phyloP scores from a whole-genome alignment of 92 coral and sea anemone species.

The Palythoa grandis region DNA sequence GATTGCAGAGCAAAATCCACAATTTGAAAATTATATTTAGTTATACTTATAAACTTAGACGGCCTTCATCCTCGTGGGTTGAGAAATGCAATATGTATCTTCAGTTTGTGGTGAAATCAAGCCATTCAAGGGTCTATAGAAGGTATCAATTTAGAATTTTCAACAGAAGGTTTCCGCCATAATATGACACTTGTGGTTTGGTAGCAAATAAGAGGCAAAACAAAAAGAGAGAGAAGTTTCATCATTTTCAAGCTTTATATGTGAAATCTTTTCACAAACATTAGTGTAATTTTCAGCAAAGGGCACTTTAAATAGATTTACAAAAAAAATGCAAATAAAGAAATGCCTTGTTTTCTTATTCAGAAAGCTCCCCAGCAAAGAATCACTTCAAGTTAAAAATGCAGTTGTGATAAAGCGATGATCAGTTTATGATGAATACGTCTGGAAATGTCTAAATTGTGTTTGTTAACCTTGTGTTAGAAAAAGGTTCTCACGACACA shows the following conservation, averaged over 20 bases:
- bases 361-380: background rate
- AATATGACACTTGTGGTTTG: background rate
- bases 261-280: background rate
- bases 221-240: background rate
- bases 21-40: background rate
- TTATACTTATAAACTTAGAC: background rate
- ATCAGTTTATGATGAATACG: slow-evolving; percentile 3
- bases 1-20: background rate
- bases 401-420: background rate
- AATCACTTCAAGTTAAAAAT: background rate
- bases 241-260: too few species aligned
- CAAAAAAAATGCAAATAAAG: background rate
- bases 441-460: slow-evolving; percentile 26
- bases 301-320: too few species aligned
- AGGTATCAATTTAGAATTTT: slow-evolving; percentile 7
- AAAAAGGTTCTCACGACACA: background rate
- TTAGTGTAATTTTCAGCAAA: background rate
- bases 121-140: too few species aligned
- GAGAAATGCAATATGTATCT: background rate
- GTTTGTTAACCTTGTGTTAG: background rate
- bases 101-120: background rate
- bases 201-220: background rate
- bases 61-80: background rate
- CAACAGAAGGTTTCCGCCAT: slow-evolving; percentile 33
- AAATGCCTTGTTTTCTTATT: background rate